Base-by-base conservation (phyloP, 2,888 invertebrate species). In the Ashinkailepas kermadecensis region DNA sequence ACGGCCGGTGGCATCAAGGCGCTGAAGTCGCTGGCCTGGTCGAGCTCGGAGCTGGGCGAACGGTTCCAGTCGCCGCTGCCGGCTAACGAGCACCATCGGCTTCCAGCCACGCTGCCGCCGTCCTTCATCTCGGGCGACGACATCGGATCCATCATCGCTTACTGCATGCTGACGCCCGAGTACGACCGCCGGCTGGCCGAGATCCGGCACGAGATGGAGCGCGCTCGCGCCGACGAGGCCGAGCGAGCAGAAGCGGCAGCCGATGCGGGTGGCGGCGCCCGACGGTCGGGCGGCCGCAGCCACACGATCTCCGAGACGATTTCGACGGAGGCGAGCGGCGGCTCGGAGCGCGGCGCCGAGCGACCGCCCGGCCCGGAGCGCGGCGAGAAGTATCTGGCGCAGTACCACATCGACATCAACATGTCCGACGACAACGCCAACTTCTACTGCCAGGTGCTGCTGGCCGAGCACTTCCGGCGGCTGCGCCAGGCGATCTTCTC, bases 401-500 rank as follows among this genome's bases (percentile, higher is more conserved):
- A 84, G n/a, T 83, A 83, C n/a, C 87, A 88, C 83, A 85, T 89
- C 67, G 89, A 90, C 86, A 86, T 90, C 18, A 89, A 89, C 84
- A 90, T 90, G 85, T 86, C 86, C 67, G 93, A 94, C 86, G 87
- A 89, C 2, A 90, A 90, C 21, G 92, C 95, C 70, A 94, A 95
- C 81, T 95, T 98, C 85, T 94, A 93, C 85, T 98, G 98, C 86
- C 92, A 94, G 85, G 92, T 84, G 23, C 82, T 83, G 74, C 96
- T 94, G 89, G 97, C 97, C 62, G 92, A 94, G 81, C 94, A 96
- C 87, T 99, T 99, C 89, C 92, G 94, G 81, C 90, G 91, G 78
- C 89, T 99, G 82, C 91, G 99, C 83, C 87, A 88, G 83, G 85
- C 89, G 79, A 88, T 92, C 57, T 88, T 91, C 83, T 89, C 83